These are phyloP conservation scores for Danaus chrysippus DNA, from an alignment of 2,888 invertebrate species.

Conservation along the genomic window DNA sequence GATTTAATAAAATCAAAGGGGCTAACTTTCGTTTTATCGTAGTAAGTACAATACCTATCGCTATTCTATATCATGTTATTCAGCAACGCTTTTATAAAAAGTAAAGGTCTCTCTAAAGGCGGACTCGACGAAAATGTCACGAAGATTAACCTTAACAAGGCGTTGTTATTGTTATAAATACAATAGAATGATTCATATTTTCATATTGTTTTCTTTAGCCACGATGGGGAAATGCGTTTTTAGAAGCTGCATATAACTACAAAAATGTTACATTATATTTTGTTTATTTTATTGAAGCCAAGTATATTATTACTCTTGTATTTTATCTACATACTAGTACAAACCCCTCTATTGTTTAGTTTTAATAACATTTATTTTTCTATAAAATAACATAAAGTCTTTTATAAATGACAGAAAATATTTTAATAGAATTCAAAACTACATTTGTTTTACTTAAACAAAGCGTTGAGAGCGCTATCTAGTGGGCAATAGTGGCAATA, in stretches of 20 bases:
- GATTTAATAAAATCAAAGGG: no score
- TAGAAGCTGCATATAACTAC: no score
- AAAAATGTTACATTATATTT: no score
- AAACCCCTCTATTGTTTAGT: no score
- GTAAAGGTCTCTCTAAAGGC: constrained; percentile 26
- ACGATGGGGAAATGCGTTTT: no score
- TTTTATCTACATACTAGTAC: no score
- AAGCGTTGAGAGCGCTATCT: constrained; percentile 46
- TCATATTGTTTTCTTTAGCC: no score
- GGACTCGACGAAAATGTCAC: constrained; percentile 49
- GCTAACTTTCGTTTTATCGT: constrained; percentile 19
- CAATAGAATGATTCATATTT: constrained; percentile 63
- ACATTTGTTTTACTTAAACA: not conserved
- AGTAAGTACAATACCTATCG: constrained; percentile 25
- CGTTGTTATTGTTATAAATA: constrained; percentile 53
- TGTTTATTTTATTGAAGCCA: no score
- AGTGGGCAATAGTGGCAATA: constrained; percentile 57
- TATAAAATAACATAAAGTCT: not conserved
- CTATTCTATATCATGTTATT: not conserved
- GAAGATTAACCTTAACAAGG: constrained; percentile 60
- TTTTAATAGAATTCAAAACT: not conserved
- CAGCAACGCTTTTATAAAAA: constrained; percentile 1
- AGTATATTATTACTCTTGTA: no score
- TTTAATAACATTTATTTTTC: no score
- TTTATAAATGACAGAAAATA: not conserved